phyloP scores from a whole-genome alignment of 2,113 vertebrate genomes.

The Nannobrachium achirus region DNA sequence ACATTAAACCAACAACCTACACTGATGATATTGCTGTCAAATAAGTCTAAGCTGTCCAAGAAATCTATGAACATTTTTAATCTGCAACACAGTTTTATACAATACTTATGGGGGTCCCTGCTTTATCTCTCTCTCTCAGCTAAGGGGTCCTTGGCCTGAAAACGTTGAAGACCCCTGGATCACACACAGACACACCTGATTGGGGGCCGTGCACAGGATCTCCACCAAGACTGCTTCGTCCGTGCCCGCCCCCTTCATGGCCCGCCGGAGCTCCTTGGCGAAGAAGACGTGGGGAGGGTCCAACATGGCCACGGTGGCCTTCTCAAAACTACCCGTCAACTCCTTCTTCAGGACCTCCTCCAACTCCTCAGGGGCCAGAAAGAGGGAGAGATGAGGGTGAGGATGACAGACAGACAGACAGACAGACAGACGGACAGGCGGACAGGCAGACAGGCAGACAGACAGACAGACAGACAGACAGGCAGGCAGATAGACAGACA shows the following conservation, averaged over 20 bases:
- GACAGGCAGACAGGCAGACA: background rate
- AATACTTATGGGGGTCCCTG: too few relatives aligned
- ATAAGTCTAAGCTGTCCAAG: too few relatives aligned
- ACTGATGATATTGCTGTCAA: too few relatives aligned
- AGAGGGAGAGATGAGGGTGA: constrained; percentile 5
- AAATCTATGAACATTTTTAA: too few relatives aligned
- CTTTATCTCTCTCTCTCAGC: too few relatives aligned
- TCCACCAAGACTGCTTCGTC: constrained; percentile 88
- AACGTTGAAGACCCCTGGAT: too few relatives aligned
- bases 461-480: too few relatives aligned
- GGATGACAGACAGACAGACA: background rate
- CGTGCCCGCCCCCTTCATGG: constrained; percentile 91
- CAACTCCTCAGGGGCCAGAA: constrained; percentile 80
- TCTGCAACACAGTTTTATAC: too few relatives aligned
- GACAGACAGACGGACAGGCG: too few relatives aligned
- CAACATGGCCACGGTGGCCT: constrained; percentile 86
- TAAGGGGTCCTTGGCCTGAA: too few relatives aligned
- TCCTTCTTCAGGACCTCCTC: constrained; percentile 89
- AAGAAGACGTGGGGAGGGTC: constrained; percentile 83
- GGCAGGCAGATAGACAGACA: too few relatives aligned
- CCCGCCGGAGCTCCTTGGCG: constrained; percentile 85
- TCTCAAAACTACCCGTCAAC: constrained; percentile 89
- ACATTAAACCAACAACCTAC: too few relatives aligned
- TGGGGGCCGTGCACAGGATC: constrained; percentile 88
- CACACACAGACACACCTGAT: constrained; percentile 72